Percentiles rank a stretch among this genome's conserved stretches.
Conservation (phyloP, 1,140 invertebrate species). For the Tetranychus urticae region DNA sequence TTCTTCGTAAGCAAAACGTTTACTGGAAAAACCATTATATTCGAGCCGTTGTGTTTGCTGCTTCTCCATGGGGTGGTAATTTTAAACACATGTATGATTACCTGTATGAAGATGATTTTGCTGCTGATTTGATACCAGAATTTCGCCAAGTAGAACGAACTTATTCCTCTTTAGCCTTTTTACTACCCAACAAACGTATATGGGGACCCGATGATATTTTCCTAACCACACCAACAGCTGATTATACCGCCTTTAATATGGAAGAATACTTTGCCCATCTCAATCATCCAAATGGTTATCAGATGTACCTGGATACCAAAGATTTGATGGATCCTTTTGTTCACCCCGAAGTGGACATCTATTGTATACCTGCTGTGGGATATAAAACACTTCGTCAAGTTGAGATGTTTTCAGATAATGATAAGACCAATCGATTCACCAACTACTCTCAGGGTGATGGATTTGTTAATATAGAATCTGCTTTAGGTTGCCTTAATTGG, state of each 20-base stretch:
- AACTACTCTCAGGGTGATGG: background rate
- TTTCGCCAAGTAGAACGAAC: background rate
- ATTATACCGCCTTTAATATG: background rate
- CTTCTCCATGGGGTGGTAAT: conserved; percentile 79
- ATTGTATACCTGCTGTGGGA: background rate
- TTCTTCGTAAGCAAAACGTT: conserved; percentile 48
- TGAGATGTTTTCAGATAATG: background rate
- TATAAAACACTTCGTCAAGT: background rate
- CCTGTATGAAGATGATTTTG: background rate
- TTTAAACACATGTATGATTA: conserved; percentile 75
- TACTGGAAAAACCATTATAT: conserved; percentile 83
- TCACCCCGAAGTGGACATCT: background rate
- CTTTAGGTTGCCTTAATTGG: background rate
- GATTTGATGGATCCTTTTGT: background rate
- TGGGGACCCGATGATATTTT: conserved; percentile 1
- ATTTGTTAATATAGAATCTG: background rate
- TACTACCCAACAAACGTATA: conserved; percentile 2
- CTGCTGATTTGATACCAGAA: background rate
- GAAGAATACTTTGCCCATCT: background rate
- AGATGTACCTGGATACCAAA: conserved; percentile 3
- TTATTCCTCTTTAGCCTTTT: background rate
- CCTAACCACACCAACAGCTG: background rate
- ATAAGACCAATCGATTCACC: background rate
- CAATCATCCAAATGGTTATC: background rate
- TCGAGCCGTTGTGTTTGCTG: conserved; percentile 47